phyloP scores from a whole-genome alignment of 2,113 vertebrate genomes.

The Chionomys nivalis region DNA sequence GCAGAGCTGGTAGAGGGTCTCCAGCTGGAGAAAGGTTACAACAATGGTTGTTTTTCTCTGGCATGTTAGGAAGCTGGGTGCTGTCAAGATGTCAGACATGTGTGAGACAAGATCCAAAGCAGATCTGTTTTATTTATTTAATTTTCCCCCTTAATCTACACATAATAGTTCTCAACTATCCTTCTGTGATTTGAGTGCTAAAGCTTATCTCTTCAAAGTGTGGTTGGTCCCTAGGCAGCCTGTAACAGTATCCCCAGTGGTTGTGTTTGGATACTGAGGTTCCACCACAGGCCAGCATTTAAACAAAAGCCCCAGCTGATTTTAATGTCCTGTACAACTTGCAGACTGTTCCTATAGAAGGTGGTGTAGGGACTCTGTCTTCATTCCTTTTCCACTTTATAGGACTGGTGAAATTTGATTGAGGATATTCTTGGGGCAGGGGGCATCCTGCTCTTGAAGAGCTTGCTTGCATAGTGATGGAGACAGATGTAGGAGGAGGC shows the following conservation, averaged over 20 bases:
- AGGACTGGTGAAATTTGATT: not conserved
- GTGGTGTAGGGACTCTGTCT: not conserved
- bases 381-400: conserved; percentile 7
- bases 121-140: conserved; percentile 45
- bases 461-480: not conserved
- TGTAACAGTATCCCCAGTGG: not conserved
- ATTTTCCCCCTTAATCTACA: conserved; percentile 15
- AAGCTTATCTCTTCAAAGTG: not conserved
- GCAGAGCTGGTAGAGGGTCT: not conserved
- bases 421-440: not conserved
- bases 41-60: not conserved
- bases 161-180: conserved; percentile 6
- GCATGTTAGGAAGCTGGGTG: conserved; percentile 59
- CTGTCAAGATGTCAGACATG: conserved; percentile 38
- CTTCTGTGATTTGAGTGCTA: not conserved
- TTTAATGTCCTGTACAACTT: not conserved
- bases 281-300: not conserved
- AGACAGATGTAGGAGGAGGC: not conserved
- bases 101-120: conserved; percentile 55
- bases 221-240: not conserved
- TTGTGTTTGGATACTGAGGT: not conserved
- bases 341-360: not conserved
- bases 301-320: not conserved
- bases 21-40: not conserved
- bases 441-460: not conserved